phyloP scores from a whole-genome alignment of 2,888 invertebrate species.

The Epinotia ramella region DNA sequence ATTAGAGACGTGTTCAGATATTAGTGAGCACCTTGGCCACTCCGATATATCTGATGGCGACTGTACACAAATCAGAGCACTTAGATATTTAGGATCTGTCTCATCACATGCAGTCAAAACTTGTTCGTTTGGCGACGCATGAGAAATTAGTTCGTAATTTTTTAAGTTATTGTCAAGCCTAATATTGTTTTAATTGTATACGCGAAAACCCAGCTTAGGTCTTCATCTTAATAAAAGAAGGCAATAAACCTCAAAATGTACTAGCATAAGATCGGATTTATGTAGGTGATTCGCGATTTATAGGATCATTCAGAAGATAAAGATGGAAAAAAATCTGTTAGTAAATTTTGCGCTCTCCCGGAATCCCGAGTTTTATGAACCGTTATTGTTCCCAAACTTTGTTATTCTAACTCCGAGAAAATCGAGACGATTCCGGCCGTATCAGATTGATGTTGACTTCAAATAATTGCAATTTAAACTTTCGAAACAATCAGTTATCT shows the following conservation, averaged over 20 bases:
- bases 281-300: constrained; percentile 34
- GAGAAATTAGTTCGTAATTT: background rate
- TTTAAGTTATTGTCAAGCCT: background rate
- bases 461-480: constrained; percentile 32
- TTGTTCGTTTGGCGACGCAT: background rate
- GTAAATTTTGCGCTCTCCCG: constrained; percentile 20
- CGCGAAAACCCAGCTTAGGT: constrained; percentile 4
- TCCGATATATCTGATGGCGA: too few species aligned
- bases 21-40: too few species aligned
- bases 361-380: constrained; percentile 20
- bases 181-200: background rate
- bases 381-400: constrained; percentile 37
- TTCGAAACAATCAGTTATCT: constrained; percentile 33
- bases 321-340: constrained; percentile 37
- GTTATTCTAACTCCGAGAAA: constrained; percentile 15
- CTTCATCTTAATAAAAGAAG: constrained; percentile 28
- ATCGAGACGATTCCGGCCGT: constrained; percentile 15
- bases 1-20: too few species aligned
- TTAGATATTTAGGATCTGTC: too few species aligned
- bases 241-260: constrained; percentile 27
- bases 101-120: background rate
- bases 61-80: background rate
- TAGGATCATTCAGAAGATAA: constrained; percentile 18
- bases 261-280: constrained; percentile 32
- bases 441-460: constrained; percentile 30